Percentiles rank a stretch among this genome's conserved stretches.
phyloP scores from a whole-genome alignment of 2,888 invertebrate genomes.

The Meteorus cinctellus region DNA sequence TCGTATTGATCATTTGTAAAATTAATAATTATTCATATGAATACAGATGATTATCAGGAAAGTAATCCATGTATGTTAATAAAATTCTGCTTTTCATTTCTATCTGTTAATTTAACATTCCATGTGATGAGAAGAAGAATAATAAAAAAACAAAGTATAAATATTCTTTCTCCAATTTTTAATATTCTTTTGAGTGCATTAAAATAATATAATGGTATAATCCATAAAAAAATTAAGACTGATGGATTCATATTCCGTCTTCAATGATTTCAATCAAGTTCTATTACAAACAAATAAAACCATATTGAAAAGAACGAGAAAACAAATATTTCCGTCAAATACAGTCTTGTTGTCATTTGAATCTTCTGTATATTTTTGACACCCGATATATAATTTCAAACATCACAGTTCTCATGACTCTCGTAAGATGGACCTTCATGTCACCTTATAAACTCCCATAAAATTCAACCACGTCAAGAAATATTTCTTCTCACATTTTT shows the following conservation, averaged over 20 bases:
- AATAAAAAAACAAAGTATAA: not conserved
- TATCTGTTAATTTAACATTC: not conserved
- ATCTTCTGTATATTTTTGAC: not conserved
- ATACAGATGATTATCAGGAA: not conserved
- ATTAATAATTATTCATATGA: slow-evolving; percentile 8
- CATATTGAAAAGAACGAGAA: too few relatives aligned
- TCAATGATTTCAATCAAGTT: too few relatives aligned
- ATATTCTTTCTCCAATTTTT: too few relatives aligned
- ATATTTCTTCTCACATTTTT: slow-evolving; percentile 1
- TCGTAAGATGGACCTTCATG: not conserved
- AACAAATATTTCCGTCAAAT: too few relatives aligned
- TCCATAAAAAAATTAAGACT: too few relatives aligned
- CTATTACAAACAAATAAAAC: too few relatives aligned
- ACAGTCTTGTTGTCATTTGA: too few relatives aligned
- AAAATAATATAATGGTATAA: too few relatives aligned
- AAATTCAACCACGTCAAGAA: not conserved
- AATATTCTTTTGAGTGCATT: too few relatives aligned
- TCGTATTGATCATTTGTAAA: slow-evolving; percentile 36
- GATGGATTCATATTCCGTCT: too few relatives aligned
- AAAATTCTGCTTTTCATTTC: slow-evolving; percentile 5
- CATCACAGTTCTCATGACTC: not conserved
- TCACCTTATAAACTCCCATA: not conserved
- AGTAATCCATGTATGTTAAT: not conserved
- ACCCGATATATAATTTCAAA: slow-evolving; percentile 22
- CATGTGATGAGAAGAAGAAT: slow-evolving; percentile 8